A percentile compares a stretch with the other conserved stretches of the same genome.
Evolutionary conservation across 2,797 vertebrate genomes (phyloP).

Genomic region (Poeciliopsis infans): DNA sequence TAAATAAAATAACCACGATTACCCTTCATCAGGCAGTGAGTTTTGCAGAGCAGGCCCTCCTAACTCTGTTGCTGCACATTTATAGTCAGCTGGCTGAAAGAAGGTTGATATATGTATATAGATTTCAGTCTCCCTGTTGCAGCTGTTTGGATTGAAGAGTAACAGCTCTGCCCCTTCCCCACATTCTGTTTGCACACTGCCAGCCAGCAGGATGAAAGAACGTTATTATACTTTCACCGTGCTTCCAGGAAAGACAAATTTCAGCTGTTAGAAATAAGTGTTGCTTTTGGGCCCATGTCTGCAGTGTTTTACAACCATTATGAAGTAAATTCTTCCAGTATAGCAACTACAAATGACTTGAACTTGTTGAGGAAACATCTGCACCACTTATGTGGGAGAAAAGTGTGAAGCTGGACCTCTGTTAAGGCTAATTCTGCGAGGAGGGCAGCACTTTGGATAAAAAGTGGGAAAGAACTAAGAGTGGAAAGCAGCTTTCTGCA

Average conservation of each 20-base stretch:
- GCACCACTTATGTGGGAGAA: slow-evolving; percentile 14
- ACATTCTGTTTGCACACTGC: not conserved
- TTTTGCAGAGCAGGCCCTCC: not conserved
- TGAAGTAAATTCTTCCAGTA: slow-evolving; percentile 33
- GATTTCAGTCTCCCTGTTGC: not conserved
- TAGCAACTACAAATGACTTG: slow-evolving; percentile 20
- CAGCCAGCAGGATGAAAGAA: not conserved
- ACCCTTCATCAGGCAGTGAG: not conserved
- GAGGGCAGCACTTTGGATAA: slow-evolving; percentile 10
- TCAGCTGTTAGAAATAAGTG: not conserved
- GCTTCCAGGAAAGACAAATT: not conserved
- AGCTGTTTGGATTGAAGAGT: not conserved
- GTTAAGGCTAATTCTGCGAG: slow-evolving; percentile 19
- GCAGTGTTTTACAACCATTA: slow-evolving; percentile 18
- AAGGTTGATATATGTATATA: not conserved
- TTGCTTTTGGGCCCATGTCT: not conserved
- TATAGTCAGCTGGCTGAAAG: not conserved
- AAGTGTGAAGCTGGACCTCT: slow-evolving; percentile 15
- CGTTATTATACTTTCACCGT: not conserved
- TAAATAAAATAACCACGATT: not conserved
- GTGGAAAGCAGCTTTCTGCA: slow-evolving; percentile 14
- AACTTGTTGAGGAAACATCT: slow-evolving; percentile 37
- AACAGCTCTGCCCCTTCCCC: not conserved
- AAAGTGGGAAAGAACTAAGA: slow-evolving; percentile 19
- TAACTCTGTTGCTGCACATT: not conserved